Base-by-base conservation (phyloP, 2,888 invertebrate species). In the Notocelia uddmanniana region DNA sequence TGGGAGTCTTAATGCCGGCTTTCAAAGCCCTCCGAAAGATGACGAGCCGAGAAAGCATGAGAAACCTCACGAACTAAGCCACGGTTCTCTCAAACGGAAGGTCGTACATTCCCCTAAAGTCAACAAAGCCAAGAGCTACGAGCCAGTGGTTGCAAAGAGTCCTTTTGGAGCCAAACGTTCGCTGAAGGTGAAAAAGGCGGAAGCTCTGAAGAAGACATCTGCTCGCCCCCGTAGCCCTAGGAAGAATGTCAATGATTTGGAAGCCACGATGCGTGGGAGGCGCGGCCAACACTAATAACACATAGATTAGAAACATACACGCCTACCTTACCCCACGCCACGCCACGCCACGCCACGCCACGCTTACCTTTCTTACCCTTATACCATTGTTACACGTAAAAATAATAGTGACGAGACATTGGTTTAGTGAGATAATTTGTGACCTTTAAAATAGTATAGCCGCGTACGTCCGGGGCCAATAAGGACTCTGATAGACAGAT, bases 51-150 rank as follows among this genome's bases (percentile, higher is more conserved):
- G 23, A 15, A 45, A 45, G n/a, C 45, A 18, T 18, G 60, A 26
- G 10, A 45, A 60, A 5, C 45, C 37, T 13, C 6, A 18, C 2
- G 23, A 59, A 9, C 15, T 60, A 10, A 60, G 45, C 15, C 45
- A n/a, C 13, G 45, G 15, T 1, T 60, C 48, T n/a, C 3, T 55
- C 19, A 68, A 58, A 21, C 19, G 57, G 31, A 58, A 58, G 19
- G 21, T 15, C 8, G 2, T 45, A 31, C 26, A 54, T 41, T 41
- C 48, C 2, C 45, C 18, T 15, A 68, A 68, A 48, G 58, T 68
- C 0, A 34, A 19, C 3, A 68, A 68, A 11, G 48, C 58, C 1
- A 68, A 68, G 21, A 68, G 67, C n/a, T 68, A 26, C 11, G 67
- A 68, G 21, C 67, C 67, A n/a, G 48, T 48, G 11, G n/a, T 58